Evolutionary conservation across 2,113 vertebrate species (phyloP), one percentile per base, ranked within the genome.

Genomic region (Echinops telfairi): DNA sequence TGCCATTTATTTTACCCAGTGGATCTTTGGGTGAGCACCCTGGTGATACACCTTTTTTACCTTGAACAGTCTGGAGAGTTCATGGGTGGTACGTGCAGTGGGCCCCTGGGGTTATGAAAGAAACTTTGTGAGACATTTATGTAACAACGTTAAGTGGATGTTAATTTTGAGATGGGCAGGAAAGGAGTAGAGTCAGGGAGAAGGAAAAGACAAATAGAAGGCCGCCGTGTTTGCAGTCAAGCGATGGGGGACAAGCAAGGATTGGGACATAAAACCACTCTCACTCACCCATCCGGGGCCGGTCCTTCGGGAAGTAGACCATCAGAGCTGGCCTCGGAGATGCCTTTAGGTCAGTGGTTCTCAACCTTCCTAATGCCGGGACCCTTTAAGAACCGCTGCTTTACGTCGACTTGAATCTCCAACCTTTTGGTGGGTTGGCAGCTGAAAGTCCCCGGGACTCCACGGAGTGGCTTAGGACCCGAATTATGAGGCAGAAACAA

Each of bases 161-260:
- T 91, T 95, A 77, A 84, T 89, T 95, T 97, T 84, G 71, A 90
- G 91, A 60, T 85, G 27, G 86, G 33, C 81, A 89, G 95, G 87
- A 96, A 96, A 82, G 87, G 78, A 89, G 60, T 64, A 91, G 92
- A 88, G 53, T 76, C 58, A 62, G 9, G 15, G 82, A 36, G n/a
- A 12, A 66, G 64, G 17, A 16, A 6, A 83, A 53, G 25, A 27
- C 38, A 43, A 43, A 29, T 36, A 64, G 80, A 83, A 66, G 47
- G 47, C n/a, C 58, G 3, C 53, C 89, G 66, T 64, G 68, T 85
- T 76, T 33, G 38, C 71, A 86, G n/a, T 29, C 81, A 71, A 68
- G 62, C 40, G 66, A 91, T 7, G 62, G 60, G 88, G 47, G 47
- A 9, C 47, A 53, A 53, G 5, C 47, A 53, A 53, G 47, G 47